phyloP scores from a whole-genome alignment of 2,797 vertebrate genomes.

The Cirrhinus mrigala region DNA sequence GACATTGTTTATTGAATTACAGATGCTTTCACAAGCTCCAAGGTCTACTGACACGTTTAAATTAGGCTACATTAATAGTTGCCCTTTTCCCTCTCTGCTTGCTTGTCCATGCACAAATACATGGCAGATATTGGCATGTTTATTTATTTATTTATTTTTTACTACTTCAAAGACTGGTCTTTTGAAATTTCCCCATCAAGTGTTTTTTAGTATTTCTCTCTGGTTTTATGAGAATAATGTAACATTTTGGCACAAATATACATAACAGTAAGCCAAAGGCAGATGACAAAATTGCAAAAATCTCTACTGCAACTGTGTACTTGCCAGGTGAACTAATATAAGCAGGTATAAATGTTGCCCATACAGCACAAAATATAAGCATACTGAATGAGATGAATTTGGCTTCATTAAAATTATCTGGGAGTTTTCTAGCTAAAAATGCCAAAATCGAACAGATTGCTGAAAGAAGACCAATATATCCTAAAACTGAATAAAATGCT shows the following conservation, averaged over 20 bases:
- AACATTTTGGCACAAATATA: constrained; percentile 80
- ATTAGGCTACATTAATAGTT: not conserved
- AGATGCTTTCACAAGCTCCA: not conserved
- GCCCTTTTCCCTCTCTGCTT: not conserved
- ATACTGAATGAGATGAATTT: constrained; percentile 80
- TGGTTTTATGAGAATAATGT: constrained; percentile 78
- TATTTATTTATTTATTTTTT: no score
- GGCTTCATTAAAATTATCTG: constrained; percentile 81
- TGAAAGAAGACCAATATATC: constrained; percentile 78
- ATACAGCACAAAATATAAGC: constrained; percentile 80
- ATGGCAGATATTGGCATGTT: no score
- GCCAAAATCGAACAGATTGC: constrained; percentile 74
- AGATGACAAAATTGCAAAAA: constrained; percentile 81
- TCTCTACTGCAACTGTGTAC: constrained; percentile 80
- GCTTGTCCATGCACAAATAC: not conserved
- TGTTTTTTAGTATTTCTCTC: constrained; percentile 76
- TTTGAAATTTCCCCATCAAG: constrained; percentile 67
- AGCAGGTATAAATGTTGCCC: constrained; percentile 80
- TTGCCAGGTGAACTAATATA: constrained; percentile 81
- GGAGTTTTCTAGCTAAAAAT: constrained; percentile 79
- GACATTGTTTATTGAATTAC: constrained; percentile 9
- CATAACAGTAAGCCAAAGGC: constrained; percentile 74
- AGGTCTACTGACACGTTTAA: not conserved
- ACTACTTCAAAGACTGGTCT: constrained; percentile 25
- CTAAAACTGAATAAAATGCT: constrained; percentile 77